Evolutionary conservation across 2,113 vertebrate species (phyloP).

Genomic region (Erpornis zantholeuca): DNA sequence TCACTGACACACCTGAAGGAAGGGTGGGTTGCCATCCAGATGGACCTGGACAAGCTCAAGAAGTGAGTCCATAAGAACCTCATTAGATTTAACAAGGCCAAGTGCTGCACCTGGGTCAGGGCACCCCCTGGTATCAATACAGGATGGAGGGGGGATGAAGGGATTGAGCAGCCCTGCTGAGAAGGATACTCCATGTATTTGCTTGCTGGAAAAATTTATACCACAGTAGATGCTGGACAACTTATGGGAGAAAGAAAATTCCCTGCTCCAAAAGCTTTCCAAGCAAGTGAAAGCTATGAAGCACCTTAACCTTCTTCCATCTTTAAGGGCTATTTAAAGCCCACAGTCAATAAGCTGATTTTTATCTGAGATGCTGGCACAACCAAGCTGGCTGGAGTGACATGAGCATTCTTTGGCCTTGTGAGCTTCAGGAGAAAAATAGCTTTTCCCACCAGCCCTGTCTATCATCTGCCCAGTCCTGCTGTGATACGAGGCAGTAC

Average conservation of each 20-base stretch:
- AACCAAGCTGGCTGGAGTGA: background rate
- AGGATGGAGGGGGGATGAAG: background rate
- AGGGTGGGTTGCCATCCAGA: background rate
- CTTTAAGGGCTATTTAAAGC: background rate
- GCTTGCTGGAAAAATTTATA: background rate
- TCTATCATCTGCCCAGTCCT: background rate
- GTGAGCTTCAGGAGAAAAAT: background rate
- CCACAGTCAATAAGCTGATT: background rate
- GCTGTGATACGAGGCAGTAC: background rate
- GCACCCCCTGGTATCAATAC: background rate
- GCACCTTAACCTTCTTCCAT: background rate
- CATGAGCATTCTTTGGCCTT: background rate
- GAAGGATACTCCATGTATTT: background rate
- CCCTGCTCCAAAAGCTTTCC: background rate
- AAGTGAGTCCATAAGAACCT: background rate
- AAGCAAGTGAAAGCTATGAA: background rate
- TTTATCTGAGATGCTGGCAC: background rate
- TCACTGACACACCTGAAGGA: background rate
- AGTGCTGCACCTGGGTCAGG: background rate
- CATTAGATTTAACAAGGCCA: background rate
- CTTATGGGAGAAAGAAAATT: background rate
- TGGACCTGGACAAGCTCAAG: background rate
- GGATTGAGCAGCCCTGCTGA: background rate
- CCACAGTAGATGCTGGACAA: background rate
- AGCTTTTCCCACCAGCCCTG: conserved; percentile 2